Conservation (phyloP, 2,113 vertebrate genomes). For the Tragelaphus buxtoni region DNA sequence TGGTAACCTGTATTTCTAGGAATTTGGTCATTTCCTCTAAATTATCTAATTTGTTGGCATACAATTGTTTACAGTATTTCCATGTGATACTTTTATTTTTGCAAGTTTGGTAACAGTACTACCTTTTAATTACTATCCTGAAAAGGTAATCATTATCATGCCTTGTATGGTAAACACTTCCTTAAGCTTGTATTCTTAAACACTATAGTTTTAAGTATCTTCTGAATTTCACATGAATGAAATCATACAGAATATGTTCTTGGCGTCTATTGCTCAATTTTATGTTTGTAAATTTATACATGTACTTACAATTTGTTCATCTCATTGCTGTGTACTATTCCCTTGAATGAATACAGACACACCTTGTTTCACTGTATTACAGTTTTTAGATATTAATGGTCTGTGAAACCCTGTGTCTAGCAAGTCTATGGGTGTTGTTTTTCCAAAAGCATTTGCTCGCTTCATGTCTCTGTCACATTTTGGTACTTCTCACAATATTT, state of each 20-base stretch:
- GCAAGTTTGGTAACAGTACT: too few relatives aligned
- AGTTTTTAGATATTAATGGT: background rate
- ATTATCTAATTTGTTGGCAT: background rate
- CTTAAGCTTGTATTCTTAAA: background rate
- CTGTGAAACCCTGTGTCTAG: background rate
- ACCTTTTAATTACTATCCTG: background rate
- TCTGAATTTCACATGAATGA: background rate
- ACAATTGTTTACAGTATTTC: background rate
- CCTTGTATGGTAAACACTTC: background rate
- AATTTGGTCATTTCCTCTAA: background rate
- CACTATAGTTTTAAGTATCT: background rate
- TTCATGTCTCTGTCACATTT: background rate
- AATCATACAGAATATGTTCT: background rate
- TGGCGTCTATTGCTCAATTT: background rate
- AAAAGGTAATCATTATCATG: too few relatives aligned
- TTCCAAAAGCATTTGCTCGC: background rate
- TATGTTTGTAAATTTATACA: background rate
- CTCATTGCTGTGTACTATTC: background rate
- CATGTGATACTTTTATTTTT: background rate
- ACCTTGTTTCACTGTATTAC: background rate
- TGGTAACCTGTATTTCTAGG: background rate
- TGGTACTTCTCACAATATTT: background rate
- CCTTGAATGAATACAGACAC: background rate
- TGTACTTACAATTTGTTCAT: background rate
- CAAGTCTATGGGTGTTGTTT: background rate